These are phyloP conservation scores for Poeciliopsis retropinna DNA, from an alignment of 2,113 vertebrate species.

Conservation along the genomic window DNA sequence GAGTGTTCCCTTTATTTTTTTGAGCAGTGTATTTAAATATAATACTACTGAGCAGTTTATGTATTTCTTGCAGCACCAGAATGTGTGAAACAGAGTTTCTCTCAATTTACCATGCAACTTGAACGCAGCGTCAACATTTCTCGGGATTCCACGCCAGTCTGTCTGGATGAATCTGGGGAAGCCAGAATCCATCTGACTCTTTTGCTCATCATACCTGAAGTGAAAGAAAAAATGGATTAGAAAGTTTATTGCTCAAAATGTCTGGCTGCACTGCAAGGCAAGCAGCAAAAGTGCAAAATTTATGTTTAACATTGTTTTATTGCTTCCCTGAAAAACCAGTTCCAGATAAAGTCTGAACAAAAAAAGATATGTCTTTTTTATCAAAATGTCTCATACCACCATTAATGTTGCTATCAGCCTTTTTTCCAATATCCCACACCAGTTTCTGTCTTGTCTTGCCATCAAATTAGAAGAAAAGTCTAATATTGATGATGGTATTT, in stretches of 20 bases:
- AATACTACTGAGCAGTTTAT: background rate
- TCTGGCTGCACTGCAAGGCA: background rate
- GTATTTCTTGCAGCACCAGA: background rate
- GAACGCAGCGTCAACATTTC: slow-evolving; percentile 59
- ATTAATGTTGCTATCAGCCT: too few species aligned
- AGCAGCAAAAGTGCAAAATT: background rate
- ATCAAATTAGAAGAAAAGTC: too few species aligned
- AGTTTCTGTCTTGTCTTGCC: too few species aligned
- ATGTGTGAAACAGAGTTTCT: background rate
- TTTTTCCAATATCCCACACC: too few species aligned
- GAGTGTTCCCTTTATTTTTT: too few species aligned
- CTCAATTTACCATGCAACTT: slow-evolving; percentile 44
- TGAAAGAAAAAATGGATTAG: background rate
- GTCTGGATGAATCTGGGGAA: slow-evolving; percentile 61
- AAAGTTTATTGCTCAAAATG: background rate
- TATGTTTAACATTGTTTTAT: too few species aligned
- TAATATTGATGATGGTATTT: too few species aligned
- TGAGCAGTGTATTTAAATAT: too few species aligned
- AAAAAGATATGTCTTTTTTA: too few species aligned
- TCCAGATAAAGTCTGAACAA: too few species aligned
- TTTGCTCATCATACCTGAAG: slow-evolving; percentile 65
- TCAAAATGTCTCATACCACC: too few species aligned
- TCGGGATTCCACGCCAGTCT: slow-evolving; percentile 57
- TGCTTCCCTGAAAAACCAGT: too few species aligned
- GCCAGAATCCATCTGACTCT: slow-evolving; percentile 43